Percentiles rank a stretch among this genome's conserved stretches.
Conservation (phyloP, 1,140 invertebrate genomes). For the Caenorhabditis brenneri region DNA sequence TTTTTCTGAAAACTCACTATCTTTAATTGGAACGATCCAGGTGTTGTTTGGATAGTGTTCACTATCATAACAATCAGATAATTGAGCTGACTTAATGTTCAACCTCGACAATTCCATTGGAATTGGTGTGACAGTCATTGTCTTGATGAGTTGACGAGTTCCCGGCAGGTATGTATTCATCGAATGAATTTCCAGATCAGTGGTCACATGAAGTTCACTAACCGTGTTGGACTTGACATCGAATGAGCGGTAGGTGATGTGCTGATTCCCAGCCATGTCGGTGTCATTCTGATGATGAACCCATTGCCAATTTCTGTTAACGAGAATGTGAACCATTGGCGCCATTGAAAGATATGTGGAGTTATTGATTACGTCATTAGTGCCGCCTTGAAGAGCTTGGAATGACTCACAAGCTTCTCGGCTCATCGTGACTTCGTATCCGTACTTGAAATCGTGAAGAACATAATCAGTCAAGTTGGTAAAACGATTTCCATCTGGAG, state of each 20-base stretch:
- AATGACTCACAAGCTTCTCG: background rate
- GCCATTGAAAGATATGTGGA: background rate
- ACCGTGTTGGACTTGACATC: background rate
- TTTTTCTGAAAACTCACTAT: background rate
- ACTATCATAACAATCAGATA: background rate
- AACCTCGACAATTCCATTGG: background rate
- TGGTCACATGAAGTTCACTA: background rate
- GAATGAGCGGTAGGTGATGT: background rate
- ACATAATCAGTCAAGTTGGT: background rate
- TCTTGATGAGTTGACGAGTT: background rate
- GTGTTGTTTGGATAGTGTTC: background rate
- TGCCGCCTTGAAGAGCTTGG: too few relatives aligned
- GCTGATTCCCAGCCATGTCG: background rate
- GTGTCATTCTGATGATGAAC: background rate
- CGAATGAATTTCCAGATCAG: background rate
- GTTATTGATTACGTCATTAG: background rate
- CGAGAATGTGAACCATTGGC: background rate
- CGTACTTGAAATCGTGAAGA: conserved; percentile 13
- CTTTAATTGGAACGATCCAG: background rate
- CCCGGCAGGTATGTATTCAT: background rate
- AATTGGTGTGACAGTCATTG: background rate
- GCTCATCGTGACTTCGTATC: background rate
- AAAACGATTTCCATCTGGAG: background rate
- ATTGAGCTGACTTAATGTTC: background rate
- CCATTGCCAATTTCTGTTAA: background rate